Evolutionary conservation across 2,113 vertebrate genomes (phyloP), one percentile per base, ranked within the genome.

Genomic region (Eubucco bourcierii): DNA sequence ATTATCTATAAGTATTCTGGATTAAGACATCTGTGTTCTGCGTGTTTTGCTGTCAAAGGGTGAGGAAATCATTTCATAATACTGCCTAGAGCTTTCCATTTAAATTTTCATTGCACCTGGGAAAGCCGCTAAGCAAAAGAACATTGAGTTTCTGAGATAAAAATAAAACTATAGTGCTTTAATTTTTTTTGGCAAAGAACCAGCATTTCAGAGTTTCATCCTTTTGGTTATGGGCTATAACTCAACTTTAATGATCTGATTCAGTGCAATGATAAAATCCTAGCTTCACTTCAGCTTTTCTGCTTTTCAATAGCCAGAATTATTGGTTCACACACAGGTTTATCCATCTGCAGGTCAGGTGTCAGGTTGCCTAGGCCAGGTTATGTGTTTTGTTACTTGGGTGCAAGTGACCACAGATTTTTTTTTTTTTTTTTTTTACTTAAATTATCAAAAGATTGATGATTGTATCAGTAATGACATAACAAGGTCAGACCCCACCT

Each of bases 241-340:
- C 93, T 98, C 96, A 97, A 56, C 93, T 96, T 96, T 98, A 98
- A 97, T 97, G 95, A 97, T 96, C 93, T 96, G 84, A 96, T 89
- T 97, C 94, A 90, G 79, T 92, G 92, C 95, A 97, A 96, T 97
- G 61, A 97, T 97, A 96, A 97, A 96, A 97, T 90, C 73, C 24
- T 68, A 90, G 72, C 76, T 95, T 96, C 28, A 14, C 87, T 84
- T 86, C 91, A 87, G 73, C 46, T 82, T 92, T 89, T 90, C 85
- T 88, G 84, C 63, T 84, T 94, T 94, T 90, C 90, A 87, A 71
- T 94, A 94, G 41, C 29, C 73, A 94, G 77, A 86, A 91, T 90
- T 93, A 90, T 90, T 96, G 52, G 71, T 90, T 93, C 88, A 25
- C 77, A 52, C 16, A 68, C 28, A 79, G 28, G 21, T 50, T 95